phyloP scores from a whole-genome alignment of 2,888 invertebrate species.

The Aethes cnicana region DNA sequence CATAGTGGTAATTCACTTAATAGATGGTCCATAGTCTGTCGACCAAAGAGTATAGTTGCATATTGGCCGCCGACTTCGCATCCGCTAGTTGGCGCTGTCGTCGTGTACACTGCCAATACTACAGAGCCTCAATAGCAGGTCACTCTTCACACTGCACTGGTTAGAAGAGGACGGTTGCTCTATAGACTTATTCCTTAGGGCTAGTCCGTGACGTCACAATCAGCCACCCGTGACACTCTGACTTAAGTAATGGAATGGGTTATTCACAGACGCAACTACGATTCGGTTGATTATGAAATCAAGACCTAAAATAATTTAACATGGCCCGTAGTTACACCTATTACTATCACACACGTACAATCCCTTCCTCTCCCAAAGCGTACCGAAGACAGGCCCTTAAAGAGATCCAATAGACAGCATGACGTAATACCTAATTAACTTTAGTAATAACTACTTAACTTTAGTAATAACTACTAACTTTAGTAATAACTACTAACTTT shows the following conservation, averaged over 20 bases:
- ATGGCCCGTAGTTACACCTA: background rate
- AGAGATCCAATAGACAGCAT: conserved; percentile 6
- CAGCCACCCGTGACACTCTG: background rate
- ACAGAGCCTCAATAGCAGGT: no score
- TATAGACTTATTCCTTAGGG: background rate
- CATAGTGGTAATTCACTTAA: no score
- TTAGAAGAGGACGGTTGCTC: no score
- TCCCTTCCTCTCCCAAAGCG: background rate
- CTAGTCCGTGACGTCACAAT: background rate
- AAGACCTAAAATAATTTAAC: no score
- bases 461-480: background rate
- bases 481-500: background rate
- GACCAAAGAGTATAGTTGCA: no score
- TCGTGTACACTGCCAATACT: no score
- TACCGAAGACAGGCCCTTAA: background rate
- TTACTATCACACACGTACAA: background rate
- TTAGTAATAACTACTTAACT: background rate
- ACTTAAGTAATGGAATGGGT: conserved; percentile 3
- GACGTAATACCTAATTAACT: background rate
- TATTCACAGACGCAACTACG: background rate
- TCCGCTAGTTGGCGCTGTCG: no score
- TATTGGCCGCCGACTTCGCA: no score
- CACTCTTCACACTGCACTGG: no score
- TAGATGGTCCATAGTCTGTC: no score
- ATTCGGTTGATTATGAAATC: background rate